A percentile compares a stretch with the other conserved stretches of the same genome.
Conservation (phyloP, 2,888 invertebrate species). For the Drosophila histrio region DNA sequence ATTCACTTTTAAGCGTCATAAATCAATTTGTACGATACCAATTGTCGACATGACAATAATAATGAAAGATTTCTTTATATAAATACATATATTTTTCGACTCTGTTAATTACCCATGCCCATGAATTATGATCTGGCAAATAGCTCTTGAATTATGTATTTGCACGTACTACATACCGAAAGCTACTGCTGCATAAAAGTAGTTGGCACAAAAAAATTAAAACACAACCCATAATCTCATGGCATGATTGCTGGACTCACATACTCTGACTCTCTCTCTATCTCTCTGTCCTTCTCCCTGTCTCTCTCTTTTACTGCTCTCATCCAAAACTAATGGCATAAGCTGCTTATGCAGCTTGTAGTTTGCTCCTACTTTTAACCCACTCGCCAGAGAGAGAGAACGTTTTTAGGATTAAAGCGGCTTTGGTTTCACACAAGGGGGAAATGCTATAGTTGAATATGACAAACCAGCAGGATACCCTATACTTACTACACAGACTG, state of each 20-base stretch:
- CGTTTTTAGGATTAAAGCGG: constrained; percentile 63
- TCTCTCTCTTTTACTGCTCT: neutral
- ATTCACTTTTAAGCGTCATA: constrained; percentile 27
- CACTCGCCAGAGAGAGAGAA: constrained; percentile 42
- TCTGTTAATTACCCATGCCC: neutral
- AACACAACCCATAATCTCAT: constrained; percentile 8
- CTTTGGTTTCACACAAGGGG: constrained; percentile 25
- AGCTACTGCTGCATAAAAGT: constrained; percentile 2
- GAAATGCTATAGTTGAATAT: neutral
- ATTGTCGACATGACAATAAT: constrained; percentile 4
- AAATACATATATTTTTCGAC: neutral
- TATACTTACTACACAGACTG: constrained; percentile 26
- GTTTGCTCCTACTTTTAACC: constrained; percentile 61
- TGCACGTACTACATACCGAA: neutral
- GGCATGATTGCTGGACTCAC: neutral
- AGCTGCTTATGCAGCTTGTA: constrained; percentile 58
- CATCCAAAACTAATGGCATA: constrained; percentile 64
- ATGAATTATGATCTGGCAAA: neutral
- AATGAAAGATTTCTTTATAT: neutral
- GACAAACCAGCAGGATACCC: neutral
- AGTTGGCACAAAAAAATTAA: constrained; percentile 16
- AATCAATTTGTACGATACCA: constrained; percentile 43
- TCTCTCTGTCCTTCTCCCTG: neutral
- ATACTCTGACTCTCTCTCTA: neutral
- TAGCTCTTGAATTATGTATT: neutral